A percentile compares a stretch with the other conserved stretches of the same genome.
Conservation (phyloP, 2,797 vertebrate genomes). For the Trematomus bernacchii region DNA sequence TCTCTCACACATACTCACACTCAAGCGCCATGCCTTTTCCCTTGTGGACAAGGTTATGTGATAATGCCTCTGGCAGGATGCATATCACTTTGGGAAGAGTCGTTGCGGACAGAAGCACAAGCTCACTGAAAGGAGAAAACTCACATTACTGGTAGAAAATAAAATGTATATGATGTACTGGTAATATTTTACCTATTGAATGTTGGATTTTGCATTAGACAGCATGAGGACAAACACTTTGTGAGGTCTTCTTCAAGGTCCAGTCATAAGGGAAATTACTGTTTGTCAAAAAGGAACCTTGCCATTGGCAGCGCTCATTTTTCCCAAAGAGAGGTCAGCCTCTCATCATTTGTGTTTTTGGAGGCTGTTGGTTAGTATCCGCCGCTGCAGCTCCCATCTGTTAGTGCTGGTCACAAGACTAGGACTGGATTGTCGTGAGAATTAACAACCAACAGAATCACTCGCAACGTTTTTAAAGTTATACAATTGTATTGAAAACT, state of each 20-base stretch:
- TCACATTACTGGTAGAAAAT: background rate
- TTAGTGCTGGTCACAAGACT: conserved; percentile 37
- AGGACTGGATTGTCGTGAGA: background rate
- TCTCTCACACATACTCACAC: conserved; percentile 1
- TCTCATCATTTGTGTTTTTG: conserved; percentile 29
- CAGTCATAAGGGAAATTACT: conserved; percentile 8
- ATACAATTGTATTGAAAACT: background rate
- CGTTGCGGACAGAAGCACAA: conserved; percentile 11
- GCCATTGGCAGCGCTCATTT: conserved; percentile 21
- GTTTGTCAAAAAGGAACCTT: conserved; percentile 14
- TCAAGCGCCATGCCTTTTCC: background rate
- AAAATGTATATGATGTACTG: background rate
- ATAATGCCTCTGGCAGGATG: conserved; percentile 43
- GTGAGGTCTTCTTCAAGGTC: conserved; percentile 6
- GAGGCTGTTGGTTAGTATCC: conserved; percentile 30
- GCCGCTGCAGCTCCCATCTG: conserved; percentile 34
- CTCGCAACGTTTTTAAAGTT: background rate
- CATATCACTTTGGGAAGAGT: conserved; percentile 29
- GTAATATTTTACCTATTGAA: conserved; percentile 5
- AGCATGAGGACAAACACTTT: background rate
- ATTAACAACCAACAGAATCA: no score
- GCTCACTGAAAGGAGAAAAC: conserved; percentile 11
- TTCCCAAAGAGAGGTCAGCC: conserved; percentile 32
- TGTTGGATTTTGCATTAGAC: background rate
- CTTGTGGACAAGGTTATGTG: conserved; percentile 40